phyloP scores from a whole-genome alignment of 2,113 vertebrate species.

The Gobiocypris rarus region DNA sequence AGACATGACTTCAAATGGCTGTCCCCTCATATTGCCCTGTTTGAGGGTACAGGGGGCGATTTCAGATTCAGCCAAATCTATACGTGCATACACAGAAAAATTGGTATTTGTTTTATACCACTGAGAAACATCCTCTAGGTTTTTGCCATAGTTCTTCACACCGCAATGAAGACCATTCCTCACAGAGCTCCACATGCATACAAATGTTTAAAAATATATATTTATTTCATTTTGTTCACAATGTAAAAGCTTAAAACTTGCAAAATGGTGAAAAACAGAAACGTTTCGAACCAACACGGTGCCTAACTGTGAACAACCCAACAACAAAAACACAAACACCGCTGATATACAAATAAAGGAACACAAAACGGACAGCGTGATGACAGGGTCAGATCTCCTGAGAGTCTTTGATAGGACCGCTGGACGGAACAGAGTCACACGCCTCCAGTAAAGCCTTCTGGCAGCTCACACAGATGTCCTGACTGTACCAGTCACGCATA shows the following conservation, averaged over 20 bases:
- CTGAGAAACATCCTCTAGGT: not conserved
- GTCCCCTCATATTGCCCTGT: too few relatives aligned
- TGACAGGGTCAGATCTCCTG: constrained; percentile 48
- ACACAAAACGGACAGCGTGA: not conserved
- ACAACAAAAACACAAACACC: constrained; percentile 8
- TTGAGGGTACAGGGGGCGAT: too few relatives aligned
- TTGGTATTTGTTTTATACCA: not conserved
- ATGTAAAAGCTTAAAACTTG: constrained; percentile 24
- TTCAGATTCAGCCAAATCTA: too few relatives aligned
- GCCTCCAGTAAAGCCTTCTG: constrained; percentile 50
- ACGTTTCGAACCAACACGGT: not conserved
- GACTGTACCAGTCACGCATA: constrained; percentile 63
- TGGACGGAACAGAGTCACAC: constrained; percentile 39
- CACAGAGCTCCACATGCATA: not conserved
- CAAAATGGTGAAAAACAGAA: constrained; percentile 9
- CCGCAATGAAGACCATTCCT: not conserved
- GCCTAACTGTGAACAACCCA: not conserved
- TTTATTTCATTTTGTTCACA: constrained; percentile 39
- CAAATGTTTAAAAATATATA: not conserved
- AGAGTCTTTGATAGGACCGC: constrained; percentile 9
- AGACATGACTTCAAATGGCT: too few relatives aligned
- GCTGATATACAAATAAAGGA: not conserved
- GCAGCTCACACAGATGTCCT: constrained; percentile 59
- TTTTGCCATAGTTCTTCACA: not conserved
- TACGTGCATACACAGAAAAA: too few relatives aligned